These are phyloP conservation scores for Drosophila biarmipes DNA, from an alignment of 1,140 invertebrate genomes.

Conservation along the genomic window DNA sequence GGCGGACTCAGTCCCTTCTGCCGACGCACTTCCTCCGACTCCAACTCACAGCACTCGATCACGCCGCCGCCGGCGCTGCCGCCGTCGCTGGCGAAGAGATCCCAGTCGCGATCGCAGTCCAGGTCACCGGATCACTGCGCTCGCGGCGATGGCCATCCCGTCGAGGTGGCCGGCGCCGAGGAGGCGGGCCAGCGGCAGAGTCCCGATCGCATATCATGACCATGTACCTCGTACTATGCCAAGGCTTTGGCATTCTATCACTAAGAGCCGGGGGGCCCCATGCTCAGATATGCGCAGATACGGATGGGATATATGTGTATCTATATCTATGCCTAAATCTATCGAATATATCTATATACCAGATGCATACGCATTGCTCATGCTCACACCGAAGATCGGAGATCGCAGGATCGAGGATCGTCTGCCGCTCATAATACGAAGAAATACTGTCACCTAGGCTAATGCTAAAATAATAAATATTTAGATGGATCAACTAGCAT, in stretches of 20 bases:
- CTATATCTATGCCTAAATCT: not conserved
- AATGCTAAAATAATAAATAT: conserved; percentile 69
- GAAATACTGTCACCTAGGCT: conserved; percentile 64
- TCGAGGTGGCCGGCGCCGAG: conserved; percentile 3
- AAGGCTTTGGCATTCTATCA: conserved; percentile 81
- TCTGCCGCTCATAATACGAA: conserved; percentile 45
- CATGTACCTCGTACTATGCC: conserved; percentile 79
- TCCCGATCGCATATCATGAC: conserved; percentile 83
- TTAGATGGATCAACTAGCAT: conserved; percentile 78
- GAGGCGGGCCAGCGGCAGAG: conserved; percentile 55
- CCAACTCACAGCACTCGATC: conserved; percentile 81
- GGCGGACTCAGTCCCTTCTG: conserved; percentile 76
- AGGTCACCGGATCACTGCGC: conserved; percentile 31
- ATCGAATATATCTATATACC: not conserved
- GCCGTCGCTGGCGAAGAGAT: conserved; percentile 14
- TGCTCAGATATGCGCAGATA: conserved; percentile 7
- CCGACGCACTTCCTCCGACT: conserved; percentile 81
- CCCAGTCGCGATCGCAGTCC: conserved; percentile 23
- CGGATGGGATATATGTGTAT: not conserved
- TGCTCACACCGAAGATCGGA: conserved; percentile 18
- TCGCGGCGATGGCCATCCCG: not conserved
- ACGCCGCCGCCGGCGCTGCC: conserved; percentile 68
- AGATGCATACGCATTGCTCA: conserved; percentile 55
- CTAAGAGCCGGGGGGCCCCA: conserved; percentile 25
- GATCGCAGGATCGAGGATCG: not conserved